These are phyloP conservation scores for Irena cyanogastra DNA, from an alignment of 2,113 vertebrate species.

Conservation along the genomic window DNA sequence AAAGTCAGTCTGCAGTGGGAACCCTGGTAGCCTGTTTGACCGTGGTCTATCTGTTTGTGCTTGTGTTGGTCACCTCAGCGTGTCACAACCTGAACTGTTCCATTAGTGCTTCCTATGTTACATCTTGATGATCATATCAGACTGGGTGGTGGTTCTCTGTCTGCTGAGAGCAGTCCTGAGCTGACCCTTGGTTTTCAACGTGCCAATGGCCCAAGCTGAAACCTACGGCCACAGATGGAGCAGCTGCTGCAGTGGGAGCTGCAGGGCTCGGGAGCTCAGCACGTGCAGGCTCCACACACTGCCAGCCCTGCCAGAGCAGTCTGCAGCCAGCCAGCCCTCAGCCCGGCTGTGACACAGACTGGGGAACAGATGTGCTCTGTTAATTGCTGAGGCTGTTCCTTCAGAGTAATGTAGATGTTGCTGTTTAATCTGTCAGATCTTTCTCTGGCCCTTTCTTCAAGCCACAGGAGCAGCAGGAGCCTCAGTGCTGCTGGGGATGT, in stretches of 20 bases:
- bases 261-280: not conserved
- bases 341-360: not conserved
- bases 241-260: not conserved
- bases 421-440: not conserved
- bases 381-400: not conserved
- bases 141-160: not conserved
- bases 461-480: not conserved
- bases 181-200: not conserved
- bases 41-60: not conserved
- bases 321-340: not conserved
- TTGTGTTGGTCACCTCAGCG: not conserved
- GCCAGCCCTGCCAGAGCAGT: not conserved
- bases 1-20: not conserved
- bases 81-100: not conserved
- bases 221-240: rapidly evolving
- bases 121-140: not conserved
- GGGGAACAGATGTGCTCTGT: not conserved
- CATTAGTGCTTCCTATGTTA: not conserved
- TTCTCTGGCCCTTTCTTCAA: not conserved
- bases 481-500: not conserved
- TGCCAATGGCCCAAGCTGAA: not conserved
- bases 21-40: not conserved
- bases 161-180: not conserved
- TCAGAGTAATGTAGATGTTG: not conserved
- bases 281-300: not conserved